Conservation (phyloP, 2,797 vertebrate genomes). For the Sardinella longiceps region DNA sequence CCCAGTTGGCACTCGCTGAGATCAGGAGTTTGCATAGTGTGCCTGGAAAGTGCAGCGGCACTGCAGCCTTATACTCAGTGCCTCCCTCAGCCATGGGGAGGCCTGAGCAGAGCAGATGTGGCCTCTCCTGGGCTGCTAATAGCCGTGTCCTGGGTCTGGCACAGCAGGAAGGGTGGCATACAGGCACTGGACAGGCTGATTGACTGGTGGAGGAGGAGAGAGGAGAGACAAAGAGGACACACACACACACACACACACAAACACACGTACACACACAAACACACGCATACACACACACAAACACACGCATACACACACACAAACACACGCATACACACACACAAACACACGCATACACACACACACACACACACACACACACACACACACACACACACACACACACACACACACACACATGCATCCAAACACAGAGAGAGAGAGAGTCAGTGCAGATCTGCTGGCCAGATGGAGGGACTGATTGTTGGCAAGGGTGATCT, state of each 20-base stretch:
- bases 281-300: neutral
- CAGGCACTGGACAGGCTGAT: neutral
- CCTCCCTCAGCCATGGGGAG: too few species aligned
- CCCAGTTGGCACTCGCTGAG: neutral
- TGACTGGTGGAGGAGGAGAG: neutral
- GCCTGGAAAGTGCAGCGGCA: neutral
- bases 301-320: too few species aligned
- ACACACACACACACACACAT: too few species aligned
- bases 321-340: too few species aligned
- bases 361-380: neutral
- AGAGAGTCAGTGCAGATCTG: neutral
- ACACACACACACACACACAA: too few species aligned
- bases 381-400: too few species aligned
- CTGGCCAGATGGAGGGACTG: constrained; percentile 1
- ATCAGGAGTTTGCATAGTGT: neutral
- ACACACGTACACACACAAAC: too few species aligned
- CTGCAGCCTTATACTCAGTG: neutral
- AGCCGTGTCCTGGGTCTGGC: neutral
- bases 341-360: neutral
- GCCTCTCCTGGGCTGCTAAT: neutral
- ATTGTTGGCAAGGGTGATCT: constrained; percentile 3
- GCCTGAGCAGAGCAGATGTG: neutral
- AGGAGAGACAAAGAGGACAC: too few species aligned
- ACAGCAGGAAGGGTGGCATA: too few species aligned
- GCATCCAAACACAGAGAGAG: neutral